Base-by-base conservation (phyloP, 2,888 invertebrate genomes). In the Omphaloscelis lunosa region DNA sequence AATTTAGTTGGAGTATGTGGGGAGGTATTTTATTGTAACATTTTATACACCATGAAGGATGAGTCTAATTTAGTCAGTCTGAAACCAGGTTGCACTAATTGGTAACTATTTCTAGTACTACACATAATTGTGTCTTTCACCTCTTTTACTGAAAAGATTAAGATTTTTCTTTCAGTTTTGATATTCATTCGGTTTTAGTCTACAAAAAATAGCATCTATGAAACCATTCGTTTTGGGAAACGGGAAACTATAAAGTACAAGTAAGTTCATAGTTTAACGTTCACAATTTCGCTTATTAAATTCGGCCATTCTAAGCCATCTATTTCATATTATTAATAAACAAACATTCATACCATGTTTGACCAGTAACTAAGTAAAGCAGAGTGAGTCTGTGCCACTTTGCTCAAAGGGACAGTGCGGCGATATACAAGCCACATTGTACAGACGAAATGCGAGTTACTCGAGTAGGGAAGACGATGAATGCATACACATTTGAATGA, bases 401-500 rank as follows among this genome's bases (percentile, higher is more conserved):
- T 27, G 27, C 58, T 79, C 84, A 74, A 84, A 79, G 74, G 80
- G 69, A 73, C 34, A 79, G 48, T 62, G 17, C 9, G 29, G 7
- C 67, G 23, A 39, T 62, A 66, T n/a, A 48, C 68, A 67, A 58
- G 39, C 59, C 34, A 69, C 48, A 69, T 39, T 70, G 74, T 62
- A n/a, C 58, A n/a, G 69, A 34, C 34, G 8, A 53, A 51, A 67
- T 70, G 51, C 61, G 20, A 82, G 34, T 61, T 51, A 73, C 41
- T 69, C 27, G n/a, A 58, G 56, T 27, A 12, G 2, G 0, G 27
- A 59, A 45, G 66, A 63, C 53, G 58, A 68, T 48, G 45, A 62
- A 70, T 58, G 51, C 72, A 68, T 29, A 29, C 29, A 61, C 51
- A 61, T 23, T 23, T 51, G 48, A 77, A 41, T 66, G 48, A 69